These are phyloP conservation scores for Parnassius apollo DNA, from an alignment of 2,888 invertebrate species.

Conservation along the genomic window DNA sequence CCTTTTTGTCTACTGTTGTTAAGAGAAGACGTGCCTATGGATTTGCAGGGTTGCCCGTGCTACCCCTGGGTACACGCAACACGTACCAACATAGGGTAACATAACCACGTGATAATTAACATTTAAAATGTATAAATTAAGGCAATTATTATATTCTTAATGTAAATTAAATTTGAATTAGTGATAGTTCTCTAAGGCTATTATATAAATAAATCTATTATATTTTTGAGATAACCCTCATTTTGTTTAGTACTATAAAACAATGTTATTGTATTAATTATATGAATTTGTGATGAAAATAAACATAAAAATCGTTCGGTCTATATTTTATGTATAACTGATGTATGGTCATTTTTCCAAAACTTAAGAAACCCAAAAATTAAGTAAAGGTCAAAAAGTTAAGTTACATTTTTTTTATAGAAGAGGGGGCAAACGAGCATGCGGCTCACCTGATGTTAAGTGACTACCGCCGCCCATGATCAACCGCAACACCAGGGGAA, in stretches of 20 bases:
- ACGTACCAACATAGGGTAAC: conserved; percentile 51
- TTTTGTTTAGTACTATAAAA: conserved; percentile 45
- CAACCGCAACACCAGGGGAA: too few relatives aligned
- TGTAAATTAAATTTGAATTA: conserved; percentile 57
- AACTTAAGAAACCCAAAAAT: background rate
- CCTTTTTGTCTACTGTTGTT: too few relatives aligned
- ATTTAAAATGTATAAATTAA: conserved; percentile 58
- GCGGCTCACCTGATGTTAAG: too few relatives aligned
- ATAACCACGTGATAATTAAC: conserved; percentile 75
- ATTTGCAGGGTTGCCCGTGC: background rate
- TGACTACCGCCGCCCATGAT: too few relatives aligned
- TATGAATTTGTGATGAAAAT: conserved; percentile 72
- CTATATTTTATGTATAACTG: conserved; percentile 33
- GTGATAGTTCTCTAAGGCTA: conserved; percentile 51
- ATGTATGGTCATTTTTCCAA: background rate
- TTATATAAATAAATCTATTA: conserved; percentile 35
- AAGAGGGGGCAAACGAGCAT: too few relatives aligned
- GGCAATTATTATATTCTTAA: conserved; percentile 44
- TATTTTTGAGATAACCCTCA: conserved; percentile 53
- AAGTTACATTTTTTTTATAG: too few relatives aligned
- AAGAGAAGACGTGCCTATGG: background rate
- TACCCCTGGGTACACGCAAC: background rate
- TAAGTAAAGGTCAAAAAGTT: background rate
- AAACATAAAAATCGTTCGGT: conserved; percentile 66
- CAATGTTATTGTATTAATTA: conserved; percentile 55